Evolutionary conservation across 2,797 vertebrate species (phyloP).

Genomic region (Gobionotothen gibberifrons): DNA sequence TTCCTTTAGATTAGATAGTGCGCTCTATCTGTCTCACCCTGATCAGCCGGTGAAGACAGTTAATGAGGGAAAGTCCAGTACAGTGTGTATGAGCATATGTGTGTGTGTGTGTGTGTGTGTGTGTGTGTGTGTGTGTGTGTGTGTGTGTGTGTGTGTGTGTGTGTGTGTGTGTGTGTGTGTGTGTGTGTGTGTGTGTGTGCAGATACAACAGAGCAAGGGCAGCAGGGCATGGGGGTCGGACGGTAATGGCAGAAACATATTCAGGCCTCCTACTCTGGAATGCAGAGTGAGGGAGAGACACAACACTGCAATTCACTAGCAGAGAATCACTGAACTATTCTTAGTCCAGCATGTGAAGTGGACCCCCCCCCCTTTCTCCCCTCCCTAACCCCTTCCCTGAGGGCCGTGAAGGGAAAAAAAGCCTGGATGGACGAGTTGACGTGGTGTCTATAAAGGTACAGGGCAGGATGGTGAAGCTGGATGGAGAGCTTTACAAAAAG

Average conservation of each 20-base stretch:
- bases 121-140: conserved; percentile 6
- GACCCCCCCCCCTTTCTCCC: conserved; percentile 28
- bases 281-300: conserved; percentile 75
- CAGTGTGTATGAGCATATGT: conserved; percentile 11
- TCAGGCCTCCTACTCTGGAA: conserved; percentile 85
- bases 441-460: conserved; percentile 49
- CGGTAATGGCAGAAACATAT: conserved; percentile 76
- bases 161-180: neutral
- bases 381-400: conserved; percentile 1
- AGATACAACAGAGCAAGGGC: conserved; percentile 40
- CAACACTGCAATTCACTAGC: conserved; percentile 77
- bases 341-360: conserved; percentile 80
- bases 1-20: conserved; percentile 26
- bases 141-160: conserved; percentile 6
- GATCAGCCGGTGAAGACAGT: conserved; percentile 11
- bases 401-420: conserved; percentile 52
- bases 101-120: conserved; percentile 22
- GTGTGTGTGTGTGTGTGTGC: conserved; percentile 18
- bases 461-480: conserved; percentile 32
- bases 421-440: conserved; percentile 42
- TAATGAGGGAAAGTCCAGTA: conserved; percentile 55
- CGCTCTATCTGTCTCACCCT: conserved; percentile 3
- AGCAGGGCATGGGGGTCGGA: conserved; percentile 63
- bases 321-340: conserved; percentile 75
- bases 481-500: conserved; percentile 47